phyloP scores from a whole-genome alignment of 2,113 vertebrate species.

The Phalacrocorax aristotelis region DNA sequence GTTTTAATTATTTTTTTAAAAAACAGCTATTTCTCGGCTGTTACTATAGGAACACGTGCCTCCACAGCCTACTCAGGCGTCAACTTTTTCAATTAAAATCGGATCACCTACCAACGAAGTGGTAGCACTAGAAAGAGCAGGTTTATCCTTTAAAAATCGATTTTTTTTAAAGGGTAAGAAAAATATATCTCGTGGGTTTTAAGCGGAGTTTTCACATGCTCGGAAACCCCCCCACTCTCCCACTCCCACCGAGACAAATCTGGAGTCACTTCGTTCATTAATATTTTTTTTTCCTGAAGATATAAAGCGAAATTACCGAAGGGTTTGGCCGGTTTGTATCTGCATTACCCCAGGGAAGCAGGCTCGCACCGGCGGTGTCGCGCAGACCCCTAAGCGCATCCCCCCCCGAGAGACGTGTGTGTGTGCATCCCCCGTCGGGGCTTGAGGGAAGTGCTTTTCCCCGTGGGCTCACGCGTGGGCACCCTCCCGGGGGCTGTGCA shows the following conservation, averaged over 20 bases:
- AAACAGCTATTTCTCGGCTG: neutral
- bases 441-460: neutral
- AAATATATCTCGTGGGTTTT: neutral
- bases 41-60: neutral
- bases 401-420: neutral
- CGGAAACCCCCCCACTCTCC: neutral
- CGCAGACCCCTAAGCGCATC: neutral
- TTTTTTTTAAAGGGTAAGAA: neutral
- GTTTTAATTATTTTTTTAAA: neutral
- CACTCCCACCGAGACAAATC: neutral
- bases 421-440: rapidly evolving
- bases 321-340: neutral
- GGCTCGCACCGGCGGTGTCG: neutral
- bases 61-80: neutral
- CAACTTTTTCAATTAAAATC: neutral
- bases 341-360: too few species aligned
- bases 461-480: neutral
- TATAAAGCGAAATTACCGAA: neutral
- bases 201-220: neutral
- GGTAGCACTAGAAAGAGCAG: neutral
- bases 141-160: neutral
- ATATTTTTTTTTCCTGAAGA: neutral
- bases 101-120: neutral
- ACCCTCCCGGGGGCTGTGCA: neutral
- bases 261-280: neutral